Evolutionary conservation across 2,113 vertebrate species (phyloP).

Genomic region (Cyprinus carpio): DNA sequence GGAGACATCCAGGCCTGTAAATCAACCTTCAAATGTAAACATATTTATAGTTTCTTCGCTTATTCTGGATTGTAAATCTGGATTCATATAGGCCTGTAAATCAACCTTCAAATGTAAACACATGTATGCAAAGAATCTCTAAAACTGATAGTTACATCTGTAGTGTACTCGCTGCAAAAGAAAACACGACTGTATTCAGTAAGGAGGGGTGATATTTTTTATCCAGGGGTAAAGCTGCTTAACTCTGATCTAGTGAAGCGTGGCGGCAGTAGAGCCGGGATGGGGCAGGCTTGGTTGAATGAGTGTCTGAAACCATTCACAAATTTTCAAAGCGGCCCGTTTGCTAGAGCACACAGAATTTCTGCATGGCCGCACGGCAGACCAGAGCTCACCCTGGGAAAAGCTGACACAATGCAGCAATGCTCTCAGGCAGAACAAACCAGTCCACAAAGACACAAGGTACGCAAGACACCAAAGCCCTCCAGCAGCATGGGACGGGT

Average conservation of each 20-base stretch:
- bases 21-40: not conserved
- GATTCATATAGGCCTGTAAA: not conserved
- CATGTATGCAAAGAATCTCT: not conserved
- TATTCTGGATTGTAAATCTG: too few species aligned
- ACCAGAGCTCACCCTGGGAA: conserved; percentile 70
- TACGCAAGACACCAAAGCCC: conserved; percentile 52
- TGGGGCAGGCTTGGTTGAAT: conserved; percentile 62
- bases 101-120: not conserved
- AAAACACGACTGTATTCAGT: conserved; percentile 62
- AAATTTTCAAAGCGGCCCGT: conserved; percentile 68
- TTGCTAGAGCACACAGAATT: conserved; percentile 74
- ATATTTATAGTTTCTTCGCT: not conserved
- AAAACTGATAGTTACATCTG: conserved; percentile 51
- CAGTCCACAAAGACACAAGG: conserved; percentile 45
- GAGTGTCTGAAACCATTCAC: conserved; percentile 71
- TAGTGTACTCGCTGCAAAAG: conserved; percentile 48
- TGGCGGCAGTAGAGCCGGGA: conserved; percentile 65
- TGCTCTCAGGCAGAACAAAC: conserved; percentile 70
- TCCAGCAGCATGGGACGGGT: conserved; percentile 14
- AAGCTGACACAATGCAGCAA: conserved; percentile 68
- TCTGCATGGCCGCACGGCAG: conserved; percentile 74
- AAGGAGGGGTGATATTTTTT: conserved; percentile 43
- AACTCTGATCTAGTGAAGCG: conserved; percentile 65
- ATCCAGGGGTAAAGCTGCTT: conserved; percentile 71
- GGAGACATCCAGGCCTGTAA: not conserved